Conservation (phyloP, 2,113 vertebrate species). For the Hylia prasina region DNA sequence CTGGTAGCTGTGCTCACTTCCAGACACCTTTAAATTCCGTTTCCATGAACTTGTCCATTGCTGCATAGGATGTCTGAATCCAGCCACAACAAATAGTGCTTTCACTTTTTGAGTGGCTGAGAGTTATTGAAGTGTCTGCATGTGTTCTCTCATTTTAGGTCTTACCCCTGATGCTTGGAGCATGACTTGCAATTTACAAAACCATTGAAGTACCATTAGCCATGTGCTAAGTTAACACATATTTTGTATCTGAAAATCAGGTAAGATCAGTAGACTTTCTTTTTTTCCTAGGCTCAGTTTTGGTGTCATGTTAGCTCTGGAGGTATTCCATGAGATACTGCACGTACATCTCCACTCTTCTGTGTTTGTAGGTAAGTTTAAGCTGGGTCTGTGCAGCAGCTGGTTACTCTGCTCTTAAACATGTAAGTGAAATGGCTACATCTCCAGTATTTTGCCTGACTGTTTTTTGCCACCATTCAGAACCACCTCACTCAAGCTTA, state of each 20-base stretch:
- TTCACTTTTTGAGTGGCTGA: background rate
- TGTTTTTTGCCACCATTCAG: background rate
- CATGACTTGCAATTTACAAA: background rate
- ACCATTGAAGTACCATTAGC: background rate
- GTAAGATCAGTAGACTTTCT: background rate
- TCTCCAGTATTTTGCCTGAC: background rate
- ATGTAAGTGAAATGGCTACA: background rate
- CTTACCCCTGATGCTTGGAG: background rate
- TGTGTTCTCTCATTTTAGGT: background rate
- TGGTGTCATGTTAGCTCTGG: background rate
- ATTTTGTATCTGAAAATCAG: background rate
- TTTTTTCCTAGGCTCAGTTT: background rate
- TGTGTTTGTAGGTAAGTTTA: background rate
- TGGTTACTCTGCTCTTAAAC: background rate
- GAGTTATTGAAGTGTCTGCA: background rate
- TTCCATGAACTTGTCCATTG: background rate
- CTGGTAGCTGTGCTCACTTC: background rate
- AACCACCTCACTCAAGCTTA: background rate
- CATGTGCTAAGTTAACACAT: background rate
- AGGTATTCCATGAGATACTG: background rate
- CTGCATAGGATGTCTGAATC: background rate
- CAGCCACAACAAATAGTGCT: background rate
- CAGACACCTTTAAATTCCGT: background rate
- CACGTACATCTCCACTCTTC: rapidly evolving
- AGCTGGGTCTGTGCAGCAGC: background rate